Percentiles rank a stretch among this genome's conserved stretches.
These are phyloP conservation scores for Percina caprodes DNA, from an alignment of 2,113 vertebrate genomes.

Conservation along the genomic window DNA sequence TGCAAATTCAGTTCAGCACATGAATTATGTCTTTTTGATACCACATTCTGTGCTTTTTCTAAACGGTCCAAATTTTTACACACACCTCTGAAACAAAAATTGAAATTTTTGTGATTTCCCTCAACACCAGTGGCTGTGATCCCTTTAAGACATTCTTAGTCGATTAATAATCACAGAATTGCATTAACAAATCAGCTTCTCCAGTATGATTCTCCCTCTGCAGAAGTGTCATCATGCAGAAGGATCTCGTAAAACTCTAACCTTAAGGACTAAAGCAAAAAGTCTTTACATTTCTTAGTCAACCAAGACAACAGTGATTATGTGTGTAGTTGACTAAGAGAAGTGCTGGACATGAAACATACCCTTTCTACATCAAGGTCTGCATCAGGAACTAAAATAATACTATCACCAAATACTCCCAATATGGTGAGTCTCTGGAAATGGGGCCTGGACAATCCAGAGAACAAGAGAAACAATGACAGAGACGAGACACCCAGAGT, in stretches of 20 bases:
- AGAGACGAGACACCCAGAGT: background rate
- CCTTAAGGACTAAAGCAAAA: background rate
- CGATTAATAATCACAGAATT: background rate
- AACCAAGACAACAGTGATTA: background rate
- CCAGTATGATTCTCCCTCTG: background rate
- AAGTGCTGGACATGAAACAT: background rate
- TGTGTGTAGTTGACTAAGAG: background rate
- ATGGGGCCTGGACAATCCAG: background rate
- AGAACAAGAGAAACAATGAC: background rate
- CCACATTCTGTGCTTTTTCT: background rate
- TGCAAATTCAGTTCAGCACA: constrained; percentile 1
- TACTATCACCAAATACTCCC: background rate
- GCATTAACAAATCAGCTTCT: background rate
- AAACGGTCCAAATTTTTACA: background rate
- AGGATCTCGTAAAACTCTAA: background rate
- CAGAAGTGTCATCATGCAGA: background rate
- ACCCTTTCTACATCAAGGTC: background rate
- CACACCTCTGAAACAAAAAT: background rate
- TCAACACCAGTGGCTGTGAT: background rate
- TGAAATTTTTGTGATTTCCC: too few relatives aligned
- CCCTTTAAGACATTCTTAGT: background rate
- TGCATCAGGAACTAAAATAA: background rate
- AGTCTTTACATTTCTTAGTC: background rate
- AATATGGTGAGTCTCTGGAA: background rate
- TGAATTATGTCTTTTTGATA: background rate